Percentiles rank a stretch among this genome's conserved stretches.
Evolutionary conservation across 2,888 invertebrate genomes (phyloP).

Genomic region (Rhaphigaster nebulosa): DNA sequence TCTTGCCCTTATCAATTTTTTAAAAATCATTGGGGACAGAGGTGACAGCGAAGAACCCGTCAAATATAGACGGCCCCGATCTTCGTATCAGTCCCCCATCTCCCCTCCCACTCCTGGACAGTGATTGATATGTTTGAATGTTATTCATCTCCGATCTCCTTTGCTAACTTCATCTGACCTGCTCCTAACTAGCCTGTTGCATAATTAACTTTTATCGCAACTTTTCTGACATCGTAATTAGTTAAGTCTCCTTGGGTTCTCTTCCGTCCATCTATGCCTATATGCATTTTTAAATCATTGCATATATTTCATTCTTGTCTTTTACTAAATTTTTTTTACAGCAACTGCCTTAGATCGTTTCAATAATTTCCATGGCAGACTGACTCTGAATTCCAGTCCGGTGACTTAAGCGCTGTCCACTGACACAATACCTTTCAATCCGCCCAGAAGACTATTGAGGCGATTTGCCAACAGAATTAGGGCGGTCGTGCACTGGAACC

Average conservation of each 20-base stretch:
- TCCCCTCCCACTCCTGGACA: background rate
- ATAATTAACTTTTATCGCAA: background rate
- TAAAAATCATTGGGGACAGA: background rate
- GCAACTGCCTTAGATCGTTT: too few relatives aligned
- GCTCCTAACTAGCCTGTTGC: background rate
- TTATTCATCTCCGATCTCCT: background rate
- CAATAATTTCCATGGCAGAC: too few relatives aligned
- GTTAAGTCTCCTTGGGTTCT: background rate
- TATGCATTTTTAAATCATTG: too few relatives aligned
- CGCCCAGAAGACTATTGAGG: too few relatives aligned
- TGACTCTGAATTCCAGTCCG: too few relatives aligned
- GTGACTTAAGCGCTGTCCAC: too few relatives aligned
- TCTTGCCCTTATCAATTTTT: background rate
- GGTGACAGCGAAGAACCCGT: background rate
- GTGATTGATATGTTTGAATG: background rate
- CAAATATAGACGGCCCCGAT: background rate
- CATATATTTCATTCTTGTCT: too few relatives aligned
- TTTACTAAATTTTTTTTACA: too few relatives aligned
- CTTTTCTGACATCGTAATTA: background rate
- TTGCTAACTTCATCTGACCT: background rate
- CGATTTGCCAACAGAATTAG: too few relatives aligned
- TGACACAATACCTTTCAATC: too few relatives aligned
- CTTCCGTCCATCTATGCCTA: too few relatives aligned
- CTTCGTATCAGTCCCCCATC: background rate
- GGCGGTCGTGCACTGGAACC: too few relatives aligned